Base-by-base conservation (phyloP, 2,797 vertebrate genomes). In the Spinibarbus caldwelli region DNA sequence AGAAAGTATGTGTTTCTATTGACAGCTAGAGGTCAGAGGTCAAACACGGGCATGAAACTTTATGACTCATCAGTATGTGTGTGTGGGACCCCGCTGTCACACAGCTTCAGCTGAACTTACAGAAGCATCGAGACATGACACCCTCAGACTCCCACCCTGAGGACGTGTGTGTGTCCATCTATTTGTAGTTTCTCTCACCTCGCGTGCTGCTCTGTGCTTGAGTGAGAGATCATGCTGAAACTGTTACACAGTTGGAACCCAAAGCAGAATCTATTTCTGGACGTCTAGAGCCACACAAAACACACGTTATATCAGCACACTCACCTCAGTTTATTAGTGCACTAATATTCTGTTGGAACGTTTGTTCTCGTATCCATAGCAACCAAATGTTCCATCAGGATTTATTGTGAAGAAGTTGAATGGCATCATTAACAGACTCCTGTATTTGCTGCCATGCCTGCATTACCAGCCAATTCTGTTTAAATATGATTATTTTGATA, bases 261-360 rank as follows among this genome's bases (percentile, higher is more conserved):
- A 45, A 12, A 83, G 36, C 81, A 73, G 23, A 36, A 75, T 83
- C 82, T 76, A 76, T 83, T 83, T 59, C 71, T 76, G 71, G 43
- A 75, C 43, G 0, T 49, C 41, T 36, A 21, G 57, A 83, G 19
- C 64, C 14, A 9, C 71, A 75, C 31, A n/a, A 66, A 29, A 66
- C 38, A 64, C 26, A 14, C 26, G 6, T 29, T 11, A 43, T 34
- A 15, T 62, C 43, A 68, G 21, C 31, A 29, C 34, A 10, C 8
- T 19, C 15, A 2, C 6, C 36, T 66, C 31, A 2, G 45, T 14
- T 1, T n/a, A 54, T 26, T 41, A 19, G 4, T 10, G 31, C 1
- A 9, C 17, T 6, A 14, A 41, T n/a, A 43, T 26, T 6, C 15
- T 14, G 23, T 12, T 5, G 5, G n/a, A 62, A 49, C 9, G 3